phyloP scores from a whole-genome alignment of 2,888 invertebrate genomes.

The Drosophila borealis region DNA sequence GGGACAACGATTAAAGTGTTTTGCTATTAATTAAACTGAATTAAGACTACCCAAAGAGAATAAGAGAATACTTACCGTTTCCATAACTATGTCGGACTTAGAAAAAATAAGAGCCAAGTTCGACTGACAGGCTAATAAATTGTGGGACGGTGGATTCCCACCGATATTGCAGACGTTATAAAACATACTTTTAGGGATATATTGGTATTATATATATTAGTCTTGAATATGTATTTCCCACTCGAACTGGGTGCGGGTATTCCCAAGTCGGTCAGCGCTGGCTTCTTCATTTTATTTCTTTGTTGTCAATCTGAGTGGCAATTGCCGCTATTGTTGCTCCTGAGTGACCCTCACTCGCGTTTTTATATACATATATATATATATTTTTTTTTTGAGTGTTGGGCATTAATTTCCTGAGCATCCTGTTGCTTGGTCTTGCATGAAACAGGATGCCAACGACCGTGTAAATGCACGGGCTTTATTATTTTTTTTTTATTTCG shows the following conservation, averaged over 20 bases:
- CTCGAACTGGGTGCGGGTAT: conserved; percentile 20
- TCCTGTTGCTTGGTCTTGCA: conserved; percentile 81
- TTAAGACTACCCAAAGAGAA: too few relatives aligned
- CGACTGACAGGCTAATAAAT: too few relatives aligned
- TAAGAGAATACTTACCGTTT: too few relatives aligned
- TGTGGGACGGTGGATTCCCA: too few relatives aligned
- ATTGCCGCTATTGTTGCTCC: conserved; percentile 41
- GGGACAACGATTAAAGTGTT: too few relatives aligned
- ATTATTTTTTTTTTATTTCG: conserved; percentile 16
- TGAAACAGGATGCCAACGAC: conserved; percentile 82
- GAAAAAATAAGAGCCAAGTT: too few relatives aligned
- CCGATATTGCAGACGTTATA: too few relatives aligned
- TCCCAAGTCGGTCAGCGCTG: conserved; percentile 6
- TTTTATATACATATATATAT: background rate
- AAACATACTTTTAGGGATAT: background rate
- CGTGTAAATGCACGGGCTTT: conserved; percentile 72
- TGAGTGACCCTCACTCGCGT: conserved; percentile 43
- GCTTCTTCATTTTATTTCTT: background rate
- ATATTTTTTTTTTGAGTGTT: conserved; percentile 23
- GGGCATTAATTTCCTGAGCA: conserved; percentile 72
- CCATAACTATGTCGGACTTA: too few relatives aligned
- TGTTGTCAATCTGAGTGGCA: conserved; percentile 50
- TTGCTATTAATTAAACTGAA: too few relatives aligned
- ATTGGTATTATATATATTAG: background rate
- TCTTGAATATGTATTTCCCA: too few relatives aligned